Evolutionary conservation across 2,113 vertebrate species (phyloP).

Genomic region (Oryzias javanicus): DNA sequence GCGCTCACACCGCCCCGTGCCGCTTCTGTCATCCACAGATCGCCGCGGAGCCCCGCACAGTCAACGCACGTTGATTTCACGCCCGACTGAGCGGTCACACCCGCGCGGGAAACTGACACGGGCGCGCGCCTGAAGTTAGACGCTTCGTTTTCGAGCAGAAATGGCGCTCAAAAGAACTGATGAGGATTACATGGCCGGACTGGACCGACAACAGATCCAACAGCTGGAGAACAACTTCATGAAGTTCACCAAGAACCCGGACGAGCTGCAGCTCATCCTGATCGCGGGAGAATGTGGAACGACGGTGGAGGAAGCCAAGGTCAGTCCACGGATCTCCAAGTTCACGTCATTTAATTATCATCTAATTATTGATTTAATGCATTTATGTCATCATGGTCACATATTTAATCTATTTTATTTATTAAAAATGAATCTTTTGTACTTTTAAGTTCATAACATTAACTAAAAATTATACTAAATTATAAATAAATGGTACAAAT

Average conservation of each 20-base stretch:
- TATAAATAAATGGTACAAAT: no score
- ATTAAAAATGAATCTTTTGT: no score
- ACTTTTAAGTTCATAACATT: no score
- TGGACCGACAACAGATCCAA: constrained; percentile 71
- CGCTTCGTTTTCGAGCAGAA: not conserved
- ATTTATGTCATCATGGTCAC: no score
- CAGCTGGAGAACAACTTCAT: constrained; percentile 75
- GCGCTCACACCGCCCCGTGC: not conserved
- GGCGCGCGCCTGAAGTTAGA: not conserved
- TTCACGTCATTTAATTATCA: not conserved
- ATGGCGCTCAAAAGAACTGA: constrained; percentile 52
- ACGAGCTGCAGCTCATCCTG: constrained; percentile 69
- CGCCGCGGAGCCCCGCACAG: constrained; percentile 1
- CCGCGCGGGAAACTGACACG: no score
- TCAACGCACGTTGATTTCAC: no score
- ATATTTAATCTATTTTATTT: no score
- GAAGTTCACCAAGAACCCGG: constrained; percentile 63
- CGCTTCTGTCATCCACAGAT: not conserved
- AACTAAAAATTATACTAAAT: no score
- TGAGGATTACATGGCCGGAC: constrained; percentile 15
- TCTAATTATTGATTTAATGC: no score
- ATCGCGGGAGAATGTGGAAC: constrained; percentile 77
- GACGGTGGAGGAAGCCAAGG: constrained; percentile 65
- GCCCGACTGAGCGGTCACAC: no score
- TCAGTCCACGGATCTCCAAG: constrained; percentile 44